phyloP scores from a whole-genome alignment of 2,797 vertebrate species.

The Sebastiscus albofasciatus region DNA sequence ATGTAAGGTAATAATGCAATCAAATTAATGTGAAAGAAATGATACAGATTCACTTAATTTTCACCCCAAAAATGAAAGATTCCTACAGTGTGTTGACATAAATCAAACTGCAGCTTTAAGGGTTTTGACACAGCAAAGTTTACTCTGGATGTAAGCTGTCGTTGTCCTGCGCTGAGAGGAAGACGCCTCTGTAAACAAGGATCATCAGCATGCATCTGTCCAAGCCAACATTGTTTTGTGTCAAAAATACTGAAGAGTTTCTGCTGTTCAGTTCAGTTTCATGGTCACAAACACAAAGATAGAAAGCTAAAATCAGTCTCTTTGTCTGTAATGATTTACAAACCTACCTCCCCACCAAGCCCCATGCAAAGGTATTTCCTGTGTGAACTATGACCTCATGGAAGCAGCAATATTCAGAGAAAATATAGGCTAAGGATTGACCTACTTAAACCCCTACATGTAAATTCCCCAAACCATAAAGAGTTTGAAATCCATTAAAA shows the following conservation, averaged over 20 bases:
- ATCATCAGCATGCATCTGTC: background rate
- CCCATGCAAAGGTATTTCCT: constrained; percentile 34
- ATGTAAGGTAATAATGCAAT: background rate
- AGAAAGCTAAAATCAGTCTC: background rate
- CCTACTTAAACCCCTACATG: constrained; percentile 7
- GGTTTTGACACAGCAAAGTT: background rate
- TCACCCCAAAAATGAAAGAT: background rate
- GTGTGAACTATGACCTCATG: constrained; percentile 42
- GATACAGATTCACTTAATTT: background rate
- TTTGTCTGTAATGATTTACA: constrained; percentile 47
- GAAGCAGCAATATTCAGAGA: constrained; percentile 21
- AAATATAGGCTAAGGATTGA: constrained; percentile 28
- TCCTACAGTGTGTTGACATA: background rate
- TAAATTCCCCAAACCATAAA: constrained; percentile 30
- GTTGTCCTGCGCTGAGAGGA: background rate
- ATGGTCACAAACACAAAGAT: background rate
- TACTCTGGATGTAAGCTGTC: constrained; percentile 15
- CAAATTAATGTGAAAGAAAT: background rate
- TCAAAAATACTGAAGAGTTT: background rate
- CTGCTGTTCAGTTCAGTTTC: background rate
- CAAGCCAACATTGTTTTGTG: background rate
- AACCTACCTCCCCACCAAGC: background rate
- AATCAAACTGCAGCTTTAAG: background rate
- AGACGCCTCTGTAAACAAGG: constrained; percentile 3
- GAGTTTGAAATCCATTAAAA: constrained; percentile 28